Percentiles rank a stretch among this genome's conserved stretches.
Evolutionary conservation across 2,888 invertebrate genomes (phyloP).

Genomic region (Peribatodes rhomboidaria): DNA sequence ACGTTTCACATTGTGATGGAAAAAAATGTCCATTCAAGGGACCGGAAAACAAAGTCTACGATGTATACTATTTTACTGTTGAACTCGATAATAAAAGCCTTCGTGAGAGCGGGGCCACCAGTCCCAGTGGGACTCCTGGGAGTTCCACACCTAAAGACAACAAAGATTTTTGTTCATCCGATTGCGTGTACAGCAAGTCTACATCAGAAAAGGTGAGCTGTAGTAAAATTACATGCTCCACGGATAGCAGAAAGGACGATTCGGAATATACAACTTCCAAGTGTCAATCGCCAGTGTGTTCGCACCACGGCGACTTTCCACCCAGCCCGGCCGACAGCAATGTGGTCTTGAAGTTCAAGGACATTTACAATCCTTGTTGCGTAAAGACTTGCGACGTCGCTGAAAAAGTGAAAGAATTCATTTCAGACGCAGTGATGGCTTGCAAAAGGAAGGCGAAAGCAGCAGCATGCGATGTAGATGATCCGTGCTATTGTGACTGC

Average conservation of each 20-base stretch:
- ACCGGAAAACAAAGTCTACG: slow-evolving; percentile 59
- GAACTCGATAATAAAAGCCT: slow-evolving; percentile 58
- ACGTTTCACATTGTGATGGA: slow-evolving; percentile 61
- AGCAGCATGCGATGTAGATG: slow-evolving; percentile 46
- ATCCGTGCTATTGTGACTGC: slow-evolving; percentile 78
- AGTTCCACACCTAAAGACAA: slow-evolving; percentile 17
- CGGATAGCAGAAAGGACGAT: slow-evolving; percentile 34
- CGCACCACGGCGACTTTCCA: slow-evolving; percentile 47
- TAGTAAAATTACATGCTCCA: slow-evolving; percentile 66
- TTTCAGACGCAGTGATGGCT: slow-evolving; percentile 59
- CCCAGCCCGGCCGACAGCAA: slow-evolving; percentile 79
- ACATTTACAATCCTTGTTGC: slow-evolving; percentile 74
- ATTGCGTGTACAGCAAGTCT: slow-evolving; percentile 65
- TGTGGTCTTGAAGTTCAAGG: slow-evolving; percentile 65
- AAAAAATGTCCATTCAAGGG: slow-evolving; percentile 64
- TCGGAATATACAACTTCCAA: slow-evolving; percentile 44
- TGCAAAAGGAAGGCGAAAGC: slow-evolving; percentile 55
- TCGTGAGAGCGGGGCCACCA: not conserved
- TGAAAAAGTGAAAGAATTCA: slow-evolving; percentile 74
- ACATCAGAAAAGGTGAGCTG: slow-evolving; percentile 58
- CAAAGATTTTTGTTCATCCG: slow-evolving; percentile 60
- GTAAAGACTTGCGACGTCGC: slow-evolving; percentile 73
- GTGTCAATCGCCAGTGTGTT: slow-evolving; percentile 60
- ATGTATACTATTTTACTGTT: slow-evolving; percentile 78
- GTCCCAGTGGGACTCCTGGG: slow-evolving; percentile 12